Base-by-base conservation (phyloP, 2,797 vertebrate species). In the Dendrocincla fuliginosa region DNA sequence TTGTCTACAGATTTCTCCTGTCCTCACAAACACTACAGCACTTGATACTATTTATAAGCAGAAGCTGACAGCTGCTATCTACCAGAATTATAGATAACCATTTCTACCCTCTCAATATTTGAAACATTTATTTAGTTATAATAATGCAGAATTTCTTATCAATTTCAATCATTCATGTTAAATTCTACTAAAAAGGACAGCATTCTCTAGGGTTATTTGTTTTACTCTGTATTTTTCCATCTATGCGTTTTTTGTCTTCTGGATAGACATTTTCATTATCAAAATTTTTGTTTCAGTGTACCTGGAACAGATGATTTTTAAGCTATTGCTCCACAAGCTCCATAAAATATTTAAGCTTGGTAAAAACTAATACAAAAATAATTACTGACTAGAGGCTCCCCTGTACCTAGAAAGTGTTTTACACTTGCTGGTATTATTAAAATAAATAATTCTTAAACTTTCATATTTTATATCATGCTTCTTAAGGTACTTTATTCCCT, bases 1-100 rank as follows among this genome's bases (percentile, higher is more conserved):
- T 60, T 90, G 87, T 83, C 90, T 84, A 68, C 0, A 0, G 35
- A 73, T 77, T 87, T 80, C 82, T 94, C 46, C 79, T 67, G 83
- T 87, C 82, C 84, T 91, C 68, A 91, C 82, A 89, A 89, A 91
- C 83, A 94, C 71, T 33, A 64, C 28, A 94, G 78, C 83, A 78
- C 76, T 96, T 7, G 19, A 88, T 68, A 69, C 94, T 92, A 95
- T 94, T 95, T 90, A 95, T 95, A 95, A 91, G 84, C 82, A 84
- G 46, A 95, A 94, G 70, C 87, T 89, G 89, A 91, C 96, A 95
- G 84, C 89, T 95, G 74, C 87, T 69, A 61, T 92, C 82, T 91
- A 92, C 57, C 69, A 92, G 81, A 93, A 92, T 70, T 75, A 81
- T 0, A 90, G 89, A 92, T 57, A 67, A 91, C 78, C 69, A 82